Base-by-base conservation (phyloP, 2,888 invertebrate genomes). In the Andrena marginata region DNA sequence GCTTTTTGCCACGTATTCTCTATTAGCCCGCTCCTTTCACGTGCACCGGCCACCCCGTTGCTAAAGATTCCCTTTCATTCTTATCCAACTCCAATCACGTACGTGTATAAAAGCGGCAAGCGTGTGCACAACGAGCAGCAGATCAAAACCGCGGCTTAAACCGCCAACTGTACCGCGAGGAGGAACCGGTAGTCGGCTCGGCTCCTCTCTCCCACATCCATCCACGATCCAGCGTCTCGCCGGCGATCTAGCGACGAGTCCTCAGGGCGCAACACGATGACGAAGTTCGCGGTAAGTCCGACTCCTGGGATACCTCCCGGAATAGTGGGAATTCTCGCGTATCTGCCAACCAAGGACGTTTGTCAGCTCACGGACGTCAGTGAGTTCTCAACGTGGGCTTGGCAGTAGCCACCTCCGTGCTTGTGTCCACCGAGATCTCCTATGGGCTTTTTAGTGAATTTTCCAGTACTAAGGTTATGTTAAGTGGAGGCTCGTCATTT, bases 81-180 rank as follows among this genome's bases (percentile, higher is more conserved):
- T 88, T 88, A 90, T 87, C 84, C 84, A 63, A 73, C 82, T 87
- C 79, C 79, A 83, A 87, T 87, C 85, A 79, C 82, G 78, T 79
- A 84, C 85, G 73, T 89, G 86, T 91, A 91, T 91, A 92, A 90
- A 91, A 90, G 91, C 87, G 69, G 87, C 83, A 73, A 78, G 70
- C 85, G 75, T 81, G 63, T 83, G 76, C 73, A 68, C 71, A 59
- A 62, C 71, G 64, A 77, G 59, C 87, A 84, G 85, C 90, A 90
- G 89, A 92, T 89, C 89, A 86, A 87, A 90, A 85, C 82, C 77
- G 82, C 76, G 74, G 80, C 80, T 85, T 78, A 80, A 82, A 83
- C 77, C 82, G 84, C 79, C 77, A 77, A 77, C 86, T 83, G 68
- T 56, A 67, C 54, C 72, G 65, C 29, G 63, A 79, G 63, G 64